Percentiles rank a stretch among this genome's conserved stretches.
These are phyloP conservation scores for Rhinogobius similis DNA, from an alignment of 2,113 vertebrate genomes.

Conservation along the genomic window DNA sequence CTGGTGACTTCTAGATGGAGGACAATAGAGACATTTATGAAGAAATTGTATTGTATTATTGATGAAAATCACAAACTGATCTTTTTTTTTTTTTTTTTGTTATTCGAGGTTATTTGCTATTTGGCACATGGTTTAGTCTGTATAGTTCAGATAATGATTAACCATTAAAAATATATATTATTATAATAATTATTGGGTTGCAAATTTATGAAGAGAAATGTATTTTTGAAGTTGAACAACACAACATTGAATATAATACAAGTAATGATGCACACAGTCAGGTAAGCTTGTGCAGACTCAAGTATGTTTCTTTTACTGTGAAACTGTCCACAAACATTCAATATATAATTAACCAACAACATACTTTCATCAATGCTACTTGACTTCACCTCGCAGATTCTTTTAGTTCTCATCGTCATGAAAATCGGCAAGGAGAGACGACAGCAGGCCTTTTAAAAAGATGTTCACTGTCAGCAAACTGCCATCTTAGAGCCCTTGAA, in stretches of 20 bases:
- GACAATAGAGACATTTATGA: too few species aligned
- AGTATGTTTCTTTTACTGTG: neutral
- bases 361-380: slow-evolving; percentile 14
- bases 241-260: neutral
- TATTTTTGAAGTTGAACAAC: neutral
- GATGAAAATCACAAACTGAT: too few species aligned
- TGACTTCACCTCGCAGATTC: neutral
- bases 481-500: slow-evolving; percentile 41
- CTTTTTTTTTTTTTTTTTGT: too few species aligned
- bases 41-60: too few species aligned
- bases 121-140: too few species aligned
- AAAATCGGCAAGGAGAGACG: slow-evolving; percentile 14
- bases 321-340: neutral
- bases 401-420: slow-evolving; percentile 16
- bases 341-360: neutral
- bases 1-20: too few species aligned
- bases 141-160: too few species aligned
- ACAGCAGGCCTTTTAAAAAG: slow-evolving; percentile 41
- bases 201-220: neutral
- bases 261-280: neutral
- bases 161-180: too few species aligned
- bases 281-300: neutral
- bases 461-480: slow-evolving; percentile 44
- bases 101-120: too few species aligned
- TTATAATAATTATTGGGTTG: too few species aligned